Evolutionary conservation across 2,888 invertebrate species (phyloP), one percentile per base, ranked within the genome.

Genomic region (Lymantria dispar): DNA sequence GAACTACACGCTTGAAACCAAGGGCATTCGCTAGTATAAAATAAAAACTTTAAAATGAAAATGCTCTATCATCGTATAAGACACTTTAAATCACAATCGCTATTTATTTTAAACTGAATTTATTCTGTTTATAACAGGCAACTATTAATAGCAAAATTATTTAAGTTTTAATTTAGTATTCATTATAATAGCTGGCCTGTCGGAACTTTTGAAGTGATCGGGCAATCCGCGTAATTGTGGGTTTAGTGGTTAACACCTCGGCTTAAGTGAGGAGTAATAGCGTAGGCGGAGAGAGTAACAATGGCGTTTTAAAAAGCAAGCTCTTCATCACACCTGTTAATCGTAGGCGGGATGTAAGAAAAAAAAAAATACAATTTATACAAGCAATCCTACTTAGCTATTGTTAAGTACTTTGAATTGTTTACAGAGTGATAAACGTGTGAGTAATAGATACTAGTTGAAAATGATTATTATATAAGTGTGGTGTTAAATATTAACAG

Each of bases 221-320:
- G 79, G 84, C 89, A 90, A 90, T 90, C 89, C 84, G 83, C 86
- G 87, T 91, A 90, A 90, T 91, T 90, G 90, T 86, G 78, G 88
- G 90, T 87, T 90, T 81, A 81, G 76, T 73, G 73, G 59, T 80
- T 75, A 72, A 72, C 72, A 68, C 69, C 63, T 64, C 66, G 80
- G 76, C 61, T 55, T 64, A 73, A 81, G 77, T 57, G 45, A 72
- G 43, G 55, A 64, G 68, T 50, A 58, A 11, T 22, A 64, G 76
- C 74, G 73, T 67, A 61, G 70, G 70, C 63, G 68, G 65, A 45
- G 67, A 69, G 72, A 71, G 64, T 48, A 47, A 57, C 65, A 67
- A 56, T 58, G 45, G 53, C 44, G 49, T 50, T 66, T 58, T 58
- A 62, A 56, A 62, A 68, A 58, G 60, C 54, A 56, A 58, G 54